Evolutionary conservation across 2,888 invertebrate genomes (phyloP), one percentile per base, ranked within the genome.

Genomic region (Gryllus longicercus): DNA sequence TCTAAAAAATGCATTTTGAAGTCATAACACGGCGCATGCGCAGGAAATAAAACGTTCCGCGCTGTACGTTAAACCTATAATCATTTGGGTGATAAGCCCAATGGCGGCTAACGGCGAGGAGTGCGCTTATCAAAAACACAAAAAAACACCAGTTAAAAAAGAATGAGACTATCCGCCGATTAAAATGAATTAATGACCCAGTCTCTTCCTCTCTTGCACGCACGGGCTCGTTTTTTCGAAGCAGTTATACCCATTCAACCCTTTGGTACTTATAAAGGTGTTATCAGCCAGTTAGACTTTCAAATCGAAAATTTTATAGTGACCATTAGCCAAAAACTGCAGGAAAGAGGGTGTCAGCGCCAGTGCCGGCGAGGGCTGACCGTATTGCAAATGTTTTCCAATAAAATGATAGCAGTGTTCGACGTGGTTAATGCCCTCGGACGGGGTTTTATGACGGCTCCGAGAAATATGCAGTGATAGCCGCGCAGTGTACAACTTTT

Each of bases 131-230:
- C 77, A 77, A 77, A 77, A 77, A 77, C 77, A 77, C 77, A 25
- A 77, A 77, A 75, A 77, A 77, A 77, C 77, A 77, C 50, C n/a
- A n/a, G 38, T 23, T 50, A 77, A 79, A 79, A 79, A 75, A 77
- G 81, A 63, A 77, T 51, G 75, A 81, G 79, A 74, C 76, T 79
- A 51, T 79, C 79, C 79, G 79, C 77, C 81, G 81, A 81, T 81
- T 79, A 79, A 79, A 79, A 81, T 79, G 79, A 81, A 81, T 81
- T 81, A 81, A 81, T 81, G 81, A 81, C 74, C 50, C 77, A 14
- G n/a, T 21, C 21, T 21, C 50, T 77, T 77, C 49, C 49, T 50
- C 49, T 49, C 77, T n/a, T 21, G n/a, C 77, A 49, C 76, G 21
- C 76, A 16, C 16, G 21, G 21, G 23, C 76, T n/a, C 25, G 38